phyloP scores from a whole-genome alignment of 1,140 invertebrate genomes.

The Heliconius himera region DNA sequence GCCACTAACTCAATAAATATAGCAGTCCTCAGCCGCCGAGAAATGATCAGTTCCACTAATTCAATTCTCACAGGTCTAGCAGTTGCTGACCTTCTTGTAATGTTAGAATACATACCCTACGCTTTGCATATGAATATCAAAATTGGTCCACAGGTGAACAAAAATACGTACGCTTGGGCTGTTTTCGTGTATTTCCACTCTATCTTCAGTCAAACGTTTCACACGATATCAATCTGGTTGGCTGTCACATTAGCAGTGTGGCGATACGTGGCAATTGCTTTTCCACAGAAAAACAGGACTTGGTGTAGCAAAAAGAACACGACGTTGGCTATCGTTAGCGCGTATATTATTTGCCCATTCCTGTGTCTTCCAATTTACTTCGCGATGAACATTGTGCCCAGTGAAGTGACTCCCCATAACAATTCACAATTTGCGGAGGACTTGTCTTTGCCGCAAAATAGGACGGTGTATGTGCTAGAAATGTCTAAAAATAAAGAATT shows the following conservation, averaged over 20 bases:
- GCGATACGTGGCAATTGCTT: conserved; percentile 94
- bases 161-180: conserved; percentile 89
- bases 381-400: conserved; percentile 85
- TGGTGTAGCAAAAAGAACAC: conserved; percentile 90
- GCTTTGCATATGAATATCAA: conserved; percentile 90
- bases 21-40: conserved; percentile 93
- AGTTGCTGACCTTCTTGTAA: conserved; percentile 94
- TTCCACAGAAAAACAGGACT: conserved; percentile 88
- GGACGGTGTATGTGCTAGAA: conserved; percentile 76
- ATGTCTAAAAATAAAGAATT: conserved; percentile 76
- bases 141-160: conserved; percentile 82
- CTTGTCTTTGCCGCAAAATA: conserved; percentile 68
- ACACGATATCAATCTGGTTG: conserved; percentile 96
- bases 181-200: conserved; percentile 92
- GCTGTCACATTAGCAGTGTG: conserved; percentile 96
- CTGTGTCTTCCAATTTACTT: conserved; percentile 94
- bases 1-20: conserved; percentile 97
- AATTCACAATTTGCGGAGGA: conserved; percentile 76
- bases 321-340: conserved; percentile 87
- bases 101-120: conserved; percentile 96
- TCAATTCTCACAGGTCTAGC: conserved; percentile 94
- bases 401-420: conserved; percentile 74
- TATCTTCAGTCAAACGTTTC: conserved; percentile 91
- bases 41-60: conserved; percentile 94
- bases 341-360: conserved; percentile 91